Base-by-base conservation (phyloP, 2,113 vertebrate genomes). In the Actinemys pallida region DNA sequence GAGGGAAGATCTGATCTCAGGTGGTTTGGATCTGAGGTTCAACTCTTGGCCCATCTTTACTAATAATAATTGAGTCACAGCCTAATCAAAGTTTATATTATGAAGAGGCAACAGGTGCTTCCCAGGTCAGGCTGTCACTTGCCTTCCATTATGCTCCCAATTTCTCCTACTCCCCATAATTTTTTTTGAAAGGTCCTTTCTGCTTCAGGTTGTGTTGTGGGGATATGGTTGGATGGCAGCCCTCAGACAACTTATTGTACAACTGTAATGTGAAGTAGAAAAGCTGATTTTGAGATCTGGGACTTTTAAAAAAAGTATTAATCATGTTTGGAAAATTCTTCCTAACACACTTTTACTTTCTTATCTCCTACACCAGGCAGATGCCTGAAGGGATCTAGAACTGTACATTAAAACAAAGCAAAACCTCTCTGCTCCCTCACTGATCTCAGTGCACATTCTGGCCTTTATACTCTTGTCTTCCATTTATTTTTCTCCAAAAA, bases 381-480 rank as follows among this genome's bases (percentile, higher is more conserved):
- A 52, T 91, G 90, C 89, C 29, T 59, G 49, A 10, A 92, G 49
- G 83, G 86, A 79, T 78, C 53, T 35, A 69, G 27, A 95, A 49
- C 0, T 0, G 25, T 3, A 87, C 49, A 17, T 72, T 87, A 49
- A n/a, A 78, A 78, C 22, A 86, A 86, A 94, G 27, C 12, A 9
- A 16, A 56, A 85, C 20, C 35, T 57, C 86, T 47, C 78, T 90
- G 16, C 4, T 92, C 7, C 49, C 92, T 87, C 62, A 79, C 76
- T 76, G 62, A 84, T 14, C 5, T 93, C 47, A 62, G 6, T 31
- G 29, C 29, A 62, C 29, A 31, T 62, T 62, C 29, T 62, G 59
- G 29, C 59, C 59, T 62, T 62, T 62, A 62, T 62, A 62, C 14
- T 35, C 13, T 62, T 62, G 29, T 62, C 59, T 62, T 62, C 59